Conservation (phyloP, 53 echinoderm and acorn worm genomes). For the Holothuria leucospilota region DNA sequence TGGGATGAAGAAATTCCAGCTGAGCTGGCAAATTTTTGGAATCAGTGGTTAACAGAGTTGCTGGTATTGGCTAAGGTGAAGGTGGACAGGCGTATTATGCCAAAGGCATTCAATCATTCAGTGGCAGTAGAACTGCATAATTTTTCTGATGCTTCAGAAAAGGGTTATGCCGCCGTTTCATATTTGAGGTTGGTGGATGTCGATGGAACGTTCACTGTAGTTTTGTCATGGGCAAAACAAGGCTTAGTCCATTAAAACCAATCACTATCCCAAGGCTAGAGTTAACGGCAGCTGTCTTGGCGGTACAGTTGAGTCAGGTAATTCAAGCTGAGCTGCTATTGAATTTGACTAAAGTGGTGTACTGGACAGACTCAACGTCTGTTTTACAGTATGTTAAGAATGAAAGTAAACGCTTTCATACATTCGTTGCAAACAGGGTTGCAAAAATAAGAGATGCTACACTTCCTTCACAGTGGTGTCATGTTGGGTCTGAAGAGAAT, state of each 20-base stretch:
- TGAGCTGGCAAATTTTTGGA: conserved; percentile 17
- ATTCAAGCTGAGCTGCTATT: conserved; percentile 45
- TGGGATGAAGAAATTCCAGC: conserved; percentile 67
- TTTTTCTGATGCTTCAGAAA: conserved; percentile 64
- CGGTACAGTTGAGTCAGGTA: conserved; percentile 23
- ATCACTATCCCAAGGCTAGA: conserved; percentile 70
- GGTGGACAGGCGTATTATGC: conserved; percentile 50
- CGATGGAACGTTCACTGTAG: conserved; percentile 38
- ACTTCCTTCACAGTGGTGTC: conserved; percentile 62
- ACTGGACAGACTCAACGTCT: conserved; percentile 69
- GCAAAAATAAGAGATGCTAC: conserved; percentile 55
- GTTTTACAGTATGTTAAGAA: conserved; percentile 64
- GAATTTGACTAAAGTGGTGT: conserved; percentile 13
- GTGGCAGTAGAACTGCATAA: conserved; percentile 33
- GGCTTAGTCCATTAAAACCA: conserved; percentile 64
- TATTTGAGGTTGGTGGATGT: conserved; percentile 55
- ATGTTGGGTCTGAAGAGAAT: conserved; percentile 51
- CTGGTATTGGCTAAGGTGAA: conserved; percentile 36
- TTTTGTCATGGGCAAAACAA: conserved; percentile 68
- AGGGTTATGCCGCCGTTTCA: conserved; percentile 66
- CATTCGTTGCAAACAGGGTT: conserved; percentile 73
- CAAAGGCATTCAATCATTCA: not conserved
- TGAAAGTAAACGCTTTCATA: conserved; percentile 67
- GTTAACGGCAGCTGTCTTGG: conserved; percentile 68
- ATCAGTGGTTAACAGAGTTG: conserved; percentile 49